Base-by-base conservation (phyloP, 2,888 invertebrate genomes). In the Spodoptera exigua region DNA sequence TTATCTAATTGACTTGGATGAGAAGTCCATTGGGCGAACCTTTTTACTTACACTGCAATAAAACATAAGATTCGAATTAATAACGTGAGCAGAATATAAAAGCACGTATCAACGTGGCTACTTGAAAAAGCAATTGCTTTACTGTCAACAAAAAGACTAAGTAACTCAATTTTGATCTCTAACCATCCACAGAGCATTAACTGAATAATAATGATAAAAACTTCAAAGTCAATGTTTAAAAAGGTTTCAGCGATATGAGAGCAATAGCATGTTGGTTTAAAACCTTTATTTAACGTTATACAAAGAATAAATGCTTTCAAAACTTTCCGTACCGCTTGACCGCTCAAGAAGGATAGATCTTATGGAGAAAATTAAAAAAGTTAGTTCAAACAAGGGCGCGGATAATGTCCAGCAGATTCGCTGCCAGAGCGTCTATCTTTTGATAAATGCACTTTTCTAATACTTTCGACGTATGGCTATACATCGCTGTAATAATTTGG, bases 361-460 rank as follows among this genome's bases (percentile, higher is more conserved):
- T 78, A 80, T 73, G 76, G 84, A 84, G 86, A 86, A 89, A 85
- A 89, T 89, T 88, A 87, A 89, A 89, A 89, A 88, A 88, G 81
- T 89, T 87, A 76, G 82, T 78, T 79, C 84, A 88, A 88, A 88
- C 85, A 87, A 81, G 82, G 86, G 70, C 48, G 74, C 34, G 52
- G 67, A 70, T 80, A 78, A 79, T 78, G 72, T 78, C 75, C 74
- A 69, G 61, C 53, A 72, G 60, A 76, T 72, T 69, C 60, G 59
- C 69, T 78, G 66, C 65, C 54, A 63, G 68, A 68, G 66, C 70
- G 62, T 67, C 52, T 62, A 58, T 64, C 34, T 34, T 61, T 64
- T 60, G 43, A 61, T 45, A 61, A 56, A 65, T 64, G 59, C 63
- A 65, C 45, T 60, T 59, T 58, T 5, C 21, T 48, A 35, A 56